Base-by-base conservation (phyloP, 1,140 invertebrate genomes). In the Drosophila setifemur region DNA sequence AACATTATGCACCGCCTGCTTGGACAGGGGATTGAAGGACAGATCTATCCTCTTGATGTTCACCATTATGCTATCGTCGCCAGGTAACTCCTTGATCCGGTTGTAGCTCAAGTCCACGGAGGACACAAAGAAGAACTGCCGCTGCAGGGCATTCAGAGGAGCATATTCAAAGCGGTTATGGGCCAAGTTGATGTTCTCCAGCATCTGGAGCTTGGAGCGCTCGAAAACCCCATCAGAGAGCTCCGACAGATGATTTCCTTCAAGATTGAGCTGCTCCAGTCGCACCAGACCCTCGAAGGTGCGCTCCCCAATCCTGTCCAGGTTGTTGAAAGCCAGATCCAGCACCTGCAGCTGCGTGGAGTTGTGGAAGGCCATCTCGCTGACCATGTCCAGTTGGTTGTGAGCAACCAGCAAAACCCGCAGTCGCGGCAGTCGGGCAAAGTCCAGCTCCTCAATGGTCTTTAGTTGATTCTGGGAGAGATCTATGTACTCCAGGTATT, bases 291-390 rank as follows among this genome's bases (percentile, higher is more conserved):
- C 96, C 89, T 97, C 95, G 90, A 98, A 96, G 1, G 95, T 94
- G 70, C 96, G 92, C 48, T 96, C 95, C 1, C 94, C 94, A 4
- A 98, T 89, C 19, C 93, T 91, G 72, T 96, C 94, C 9, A 98
- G 91, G 52, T 93, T 93, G 89, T 98, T 98, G 37, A 91, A 75
- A 0, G 94, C 93, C 29, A 98, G 91, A 90, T 97, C 94, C 19
- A 98, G 83, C 8, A 93, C 81, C 88, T 97, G 96, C 48, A 98
- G 91, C 90, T 97, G 96, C 0, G 96, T 95, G 0, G 96, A 98
- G 87, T 98, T 98, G 71, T 97, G 95, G 89, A 98, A 98, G 0
- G 96, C 95, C 91, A 96, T 94, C 91, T 97, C 96, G 66, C 94
- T 95, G 7, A 98, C 93, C 49, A 93, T 93, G 76, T 96, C 95